Percentiles rank a stretch among this genome's conserved stretches.
phyloP scores from a whole-genome alignment of 2,888 invertebrate species.

The Epiblema foenella region DNA sequence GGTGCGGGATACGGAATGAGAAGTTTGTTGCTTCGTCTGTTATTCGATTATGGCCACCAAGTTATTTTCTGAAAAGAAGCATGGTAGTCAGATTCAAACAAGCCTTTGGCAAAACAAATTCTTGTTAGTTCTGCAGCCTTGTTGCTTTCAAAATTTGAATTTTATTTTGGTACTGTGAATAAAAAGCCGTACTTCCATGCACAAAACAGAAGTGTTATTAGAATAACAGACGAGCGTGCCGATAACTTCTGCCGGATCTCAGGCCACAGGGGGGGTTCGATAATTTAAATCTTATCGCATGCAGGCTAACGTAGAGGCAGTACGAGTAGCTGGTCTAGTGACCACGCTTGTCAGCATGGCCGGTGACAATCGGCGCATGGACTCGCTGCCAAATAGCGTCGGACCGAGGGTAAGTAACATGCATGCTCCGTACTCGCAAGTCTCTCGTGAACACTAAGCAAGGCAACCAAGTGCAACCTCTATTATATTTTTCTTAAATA shows the following conservation, averaged over 20 bases:
- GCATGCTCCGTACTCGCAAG: conserved; percentile 14
- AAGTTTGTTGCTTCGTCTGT: conserved; percentile 15
- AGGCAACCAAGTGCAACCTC: neutral
- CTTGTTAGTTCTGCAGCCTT: neutral
- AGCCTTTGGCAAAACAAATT: neutral
- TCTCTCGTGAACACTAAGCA: conserved; percentile 53
- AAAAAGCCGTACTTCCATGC: neutral
- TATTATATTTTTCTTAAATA: too few species aligned
- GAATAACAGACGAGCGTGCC: conserved; percentile 1
- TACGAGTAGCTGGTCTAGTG: conserved; percentile 92
- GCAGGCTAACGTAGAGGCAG: conserved; percentile 92
- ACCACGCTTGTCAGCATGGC: conserved; percentile 93
- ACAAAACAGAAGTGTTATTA: neutral
- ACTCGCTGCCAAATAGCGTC: conserved; percentile 80
- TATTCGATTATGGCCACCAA: neutral
- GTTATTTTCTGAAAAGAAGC: neutral
- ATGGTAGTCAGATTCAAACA: neutral
- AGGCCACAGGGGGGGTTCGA: conserved; percentile 55
- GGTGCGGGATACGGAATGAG: neutral
- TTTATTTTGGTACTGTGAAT: too few species aligned
- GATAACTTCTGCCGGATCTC: conserved; percentile 2
- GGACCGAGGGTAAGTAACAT: conserved; percentile 79
- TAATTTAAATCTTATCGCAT: conserved; percentile 84
- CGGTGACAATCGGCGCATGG: conserved; percentile 85
- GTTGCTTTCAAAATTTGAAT: too few species aligned